Evolutionary conservation across 2,888 invertebrate species (phyloP).

Genomic region (Drosophila nr. perissopoda): DNA sequence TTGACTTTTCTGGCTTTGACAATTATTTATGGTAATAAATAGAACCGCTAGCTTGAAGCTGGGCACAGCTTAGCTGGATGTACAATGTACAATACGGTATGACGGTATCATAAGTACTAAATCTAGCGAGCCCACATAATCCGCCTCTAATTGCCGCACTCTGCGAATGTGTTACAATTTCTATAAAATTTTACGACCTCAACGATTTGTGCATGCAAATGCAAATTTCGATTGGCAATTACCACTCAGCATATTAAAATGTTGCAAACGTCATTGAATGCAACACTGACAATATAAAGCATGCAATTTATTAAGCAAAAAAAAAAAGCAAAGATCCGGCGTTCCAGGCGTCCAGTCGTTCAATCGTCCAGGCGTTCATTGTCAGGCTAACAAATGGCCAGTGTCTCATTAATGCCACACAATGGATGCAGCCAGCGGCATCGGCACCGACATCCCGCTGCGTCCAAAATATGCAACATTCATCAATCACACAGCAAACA

Average conservation of each 20-base stretch:
- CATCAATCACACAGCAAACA: conserved; percentile 82
- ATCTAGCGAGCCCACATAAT: conserved; percentile 58
- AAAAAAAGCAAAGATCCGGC: neutral
- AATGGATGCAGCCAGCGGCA: conserved; percentile 67
- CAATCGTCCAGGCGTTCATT: conserved; percentile 47
- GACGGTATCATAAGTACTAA: conserved; percentile 38
- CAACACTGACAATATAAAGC: conserved; percentile 42
- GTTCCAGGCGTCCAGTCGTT: neutral
- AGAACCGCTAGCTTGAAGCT: conserved; percentile 65
- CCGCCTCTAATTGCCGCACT: conserved; percentile 66
- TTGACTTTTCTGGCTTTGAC: conserved; percentile 74
- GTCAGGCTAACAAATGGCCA: conserved; percentile 73
- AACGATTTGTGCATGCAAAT: conserved; percentile 47
- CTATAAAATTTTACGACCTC: conserved; percentile 53
- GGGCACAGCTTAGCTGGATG: conserved; percentile 33
- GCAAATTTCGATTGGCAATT: conserved; percentile 54
- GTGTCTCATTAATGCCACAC: conserved; percentile 78
- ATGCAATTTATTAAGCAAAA: conserved; percentile 32
- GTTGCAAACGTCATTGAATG: conserved; percentile 57
- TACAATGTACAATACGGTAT: conserved; percentile 10
- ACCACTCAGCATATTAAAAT: conserved; percentile 55
- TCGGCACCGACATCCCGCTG: conserved; percentile 69
- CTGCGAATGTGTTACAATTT: conserved; percentile 58
- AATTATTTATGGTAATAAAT: conserved; percentile 81
- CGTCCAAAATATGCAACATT: conserved; percentile 82